Base-by-base conservation (phyloP, 2,797 vertebrate species). In the Sciurus vulgaris region DNA sequence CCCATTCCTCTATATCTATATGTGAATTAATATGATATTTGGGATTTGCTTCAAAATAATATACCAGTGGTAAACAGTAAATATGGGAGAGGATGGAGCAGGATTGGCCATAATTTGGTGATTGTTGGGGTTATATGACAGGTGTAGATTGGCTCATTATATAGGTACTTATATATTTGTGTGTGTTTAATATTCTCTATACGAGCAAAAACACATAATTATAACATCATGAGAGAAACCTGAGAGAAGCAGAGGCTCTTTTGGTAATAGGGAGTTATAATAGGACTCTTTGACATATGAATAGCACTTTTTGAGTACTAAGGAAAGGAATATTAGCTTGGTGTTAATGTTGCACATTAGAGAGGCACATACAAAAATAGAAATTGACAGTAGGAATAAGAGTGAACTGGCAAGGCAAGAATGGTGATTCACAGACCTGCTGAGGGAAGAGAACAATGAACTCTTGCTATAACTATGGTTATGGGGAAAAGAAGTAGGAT, bases 1-100 rank as follows among this genome's bases (percentile, higher is more conserved):
- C 54, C 5, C 20, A 59, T n/a, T 7, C 56, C 5, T 79, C 14
- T 63, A 18, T 47, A 67, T 69, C 8, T 63, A 6, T 79, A 26
- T 72, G 4, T 85, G 74, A 93, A 92, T 65, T 85, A 77, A 51
- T 67, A 78, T n/a, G 61, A 88, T 72, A 9, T 78, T 30, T 90
- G 7, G 3, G 51, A 69, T 94, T 87, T 73, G 5, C 11, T 89
- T 92, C 11, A 33, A 87, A 92, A 84, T 49, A 74, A 26, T 69
- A 61, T 24, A 70, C 35, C 20, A 67, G 4, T 54, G 13, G 20
- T 12, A 65, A 72, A 81, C 63, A 81, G 1, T 90, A 24, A 38
- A 44, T 5, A 59, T 9, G 22, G n/a, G n/a, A 76, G 10, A 74
- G 3, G 4, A 49, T 44, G 17, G 15, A 47, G 7, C 15, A 59